Conservation (phyloP, 2,888 invertebrate species). For the Plagiodera versicolora region DNA sequence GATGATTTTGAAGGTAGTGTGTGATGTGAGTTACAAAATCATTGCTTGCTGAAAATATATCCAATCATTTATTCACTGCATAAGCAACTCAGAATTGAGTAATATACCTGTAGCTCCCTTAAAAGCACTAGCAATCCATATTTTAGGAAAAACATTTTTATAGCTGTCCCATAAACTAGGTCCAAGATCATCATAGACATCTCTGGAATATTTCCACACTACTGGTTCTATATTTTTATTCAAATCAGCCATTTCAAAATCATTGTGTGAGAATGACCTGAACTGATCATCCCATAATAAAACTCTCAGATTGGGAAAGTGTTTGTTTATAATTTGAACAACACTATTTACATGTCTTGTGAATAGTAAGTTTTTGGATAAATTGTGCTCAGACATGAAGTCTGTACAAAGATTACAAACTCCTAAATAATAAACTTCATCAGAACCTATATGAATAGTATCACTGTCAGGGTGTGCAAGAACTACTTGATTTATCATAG, state of each 20-base stretch:
- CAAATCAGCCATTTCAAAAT: conserved; percentile 53
- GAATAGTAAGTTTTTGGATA: conserved; percentile 63
- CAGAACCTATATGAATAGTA: conserved; percentile 76
- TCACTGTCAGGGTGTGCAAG: conserved; percentile 58
- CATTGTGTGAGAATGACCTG: conserved; percentile 58
- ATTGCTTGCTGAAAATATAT: conserved; percentile 40
- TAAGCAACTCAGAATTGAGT: neutral
- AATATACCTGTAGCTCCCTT: conserved; percentile 70
- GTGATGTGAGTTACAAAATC: conserved; percentile 60
- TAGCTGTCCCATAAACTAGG: conserved; percentile 61
- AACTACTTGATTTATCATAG: conserved; percentile 74
- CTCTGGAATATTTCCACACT: conserved; percentile 69
- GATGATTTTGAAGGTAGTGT: conserved; percentile 72
- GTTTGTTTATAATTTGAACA: conserved; percentile 55
- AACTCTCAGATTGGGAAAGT: conserved; percentile 59
- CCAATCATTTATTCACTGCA: neutral
- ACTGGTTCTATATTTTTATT: conserved; percentile 64
- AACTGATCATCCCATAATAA: conserved; percentile 87
- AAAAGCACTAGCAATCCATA: conserved; percentile 84
- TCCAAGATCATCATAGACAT: conserved; percentile 50
- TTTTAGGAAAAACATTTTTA: conserved; percentile 62
- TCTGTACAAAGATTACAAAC: conserved; percentile 62
- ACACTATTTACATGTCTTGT: conserved; percentile 64
- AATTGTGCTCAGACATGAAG: conserved; percentile 44
- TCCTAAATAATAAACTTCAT: conserved; percentile 77